Evolutionary conservation across 2,797 vertebrate species (phyloP), one percentile per base, ranked within the genome.

Genomic region (Melanotaenia nigrans): DNA sequence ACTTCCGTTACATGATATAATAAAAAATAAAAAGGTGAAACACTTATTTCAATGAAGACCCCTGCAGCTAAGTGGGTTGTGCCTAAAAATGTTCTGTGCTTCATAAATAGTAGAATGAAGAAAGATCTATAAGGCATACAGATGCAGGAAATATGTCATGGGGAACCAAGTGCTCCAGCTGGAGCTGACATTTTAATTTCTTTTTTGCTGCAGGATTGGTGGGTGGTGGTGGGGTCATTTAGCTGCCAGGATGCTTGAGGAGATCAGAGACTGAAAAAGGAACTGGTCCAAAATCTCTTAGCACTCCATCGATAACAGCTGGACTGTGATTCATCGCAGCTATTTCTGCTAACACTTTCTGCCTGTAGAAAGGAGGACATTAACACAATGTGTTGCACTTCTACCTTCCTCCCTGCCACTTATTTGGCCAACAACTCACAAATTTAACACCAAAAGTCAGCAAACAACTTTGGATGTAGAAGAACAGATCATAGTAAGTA

Each of bases 281-380:
- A 89, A 85, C 59, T 1, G 8, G 30, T 83, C 87, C 87, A 89
- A 87, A 84, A 88, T 87, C 71, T 87, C 79, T 88, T 84, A 89
- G 82, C 79, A 55, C 82, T 77, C 69, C 89, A 83, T 83, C 71
- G 72, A 86, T 85, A 90, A 85, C 87, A 87, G 88, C 86, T 89
- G 87, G 76, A 59, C 76, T 47, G 11, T 85, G 85, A 87, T 86
- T 90, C 78, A 91, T 77, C 68, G 28, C 74, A 72, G 80, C 75
- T 67, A 61, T 78, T 79, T 65, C 76, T 70, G 71, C 73, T 55
- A 83, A 80, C 78, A 56, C 71, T 51, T 63, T 73, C 12, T 69
- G 79, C 61, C 68, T 8, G 71, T 30, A 70, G 57, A 65, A 33
- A 69, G 24, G 68, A 77, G 75, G 57, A 68, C 78, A 78, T 73